Base-by-base conservation (phyloP, 2,797 vertebrate species). In the Falco novaeseelandiae region DNA sequence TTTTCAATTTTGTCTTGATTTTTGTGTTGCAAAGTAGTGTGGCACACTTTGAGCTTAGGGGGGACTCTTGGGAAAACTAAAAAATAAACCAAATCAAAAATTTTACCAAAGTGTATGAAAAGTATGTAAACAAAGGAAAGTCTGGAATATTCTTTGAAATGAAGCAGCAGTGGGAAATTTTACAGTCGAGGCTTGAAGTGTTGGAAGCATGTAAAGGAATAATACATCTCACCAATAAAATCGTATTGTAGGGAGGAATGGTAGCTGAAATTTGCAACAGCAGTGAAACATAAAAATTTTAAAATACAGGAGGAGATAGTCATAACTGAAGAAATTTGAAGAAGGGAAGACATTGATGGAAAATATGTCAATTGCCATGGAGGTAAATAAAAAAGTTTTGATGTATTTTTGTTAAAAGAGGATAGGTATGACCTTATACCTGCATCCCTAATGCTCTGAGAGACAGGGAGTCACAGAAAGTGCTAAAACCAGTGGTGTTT, bases 61-160 rank as follows among this genome's bases (percentile, higher is more conserved):
- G 7, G 10, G 20, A 61, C 36, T 54, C 70, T 57, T 46, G 55
- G 59, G 76, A 80, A 93, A 83, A 87, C 61, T 63, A 61, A 90
- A 90, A 71, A 82, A 59, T 74, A 87, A 93, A 25, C 16, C 10
- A 40, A 79, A 61, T 79, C 25, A 73, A 95, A 96, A 95, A 82
- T 71, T 48, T 69, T 65, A 46, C 44, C 6, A 52, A 71, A 65
- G 78, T 58, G 13, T 70, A 13, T 87, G 65, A 44, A 48, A 67
- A 52, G 10, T 58, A 46, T 16, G 54, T n/a, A 58, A 76, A 49
- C 6, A 48, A n/a, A 52, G 14, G 36, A 10, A 29, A n/a, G 29
- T 70, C 18, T 79, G 14, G 63, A 87, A 89, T 83, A 78, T 55
- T 38, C 22, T 91, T 67, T 85, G 54, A 95, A 92, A 89, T 44